A percentile compares a stretch with the other conserved stretches of the same genome.
phyloP scores from a whole-genome alignment of 1,140 invertebrate genomes.

The Bombus polaris region DNA sequence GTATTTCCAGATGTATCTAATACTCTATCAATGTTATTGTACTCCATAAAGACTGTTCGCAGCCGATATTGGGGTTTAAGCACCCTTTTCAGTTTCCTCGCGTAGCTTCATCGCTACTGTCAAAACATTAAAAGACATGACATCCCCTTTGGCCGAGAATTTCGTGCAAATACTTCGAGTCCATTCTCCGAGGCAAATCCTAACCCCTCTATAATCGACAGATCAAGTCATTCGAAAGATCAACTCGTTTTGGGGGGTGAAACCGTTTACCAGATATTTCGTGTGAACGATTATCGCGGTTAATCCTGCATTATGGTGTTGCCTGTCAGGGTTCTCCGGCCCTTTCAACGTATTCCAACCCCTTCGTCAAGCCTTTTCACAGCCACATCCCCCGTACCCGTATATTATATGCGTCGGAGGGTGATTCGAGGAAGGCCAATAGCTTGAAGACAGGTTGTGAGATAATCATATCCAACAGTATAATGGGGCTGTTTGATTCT shows the following conservation, averaged over 20 bases:
- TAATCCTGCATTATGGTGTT: conserved; percentile 62
- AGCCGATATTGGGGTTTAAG: not conserved
- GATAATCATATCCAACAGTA: not conserved
- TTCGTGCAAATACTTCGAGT: conserved; percentile 18
- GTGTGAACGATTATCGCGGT: conserved; percentile 62
- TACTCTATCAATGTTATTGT: not conserved
- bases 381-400: not conserved
- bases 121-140: not conserved
- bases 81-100: not conserved
- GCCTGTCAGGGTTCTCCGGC: conserved; percentile 45
- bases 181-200: conserved; percentile 20
- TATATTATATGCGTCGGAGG: not conserved
- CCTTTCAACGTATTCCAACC: conserved; percentile 50
- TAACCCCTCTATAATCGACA: conserved; percentile 33
- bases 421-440: not conserved
- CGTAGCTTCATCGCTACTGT: not conserved
- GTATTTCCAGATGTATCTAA: not conserved
- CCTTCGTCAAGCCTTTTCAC: conserved; percentile 54
- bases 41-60: not conserved
- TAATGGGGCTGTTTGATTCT: too few relatives aligned
- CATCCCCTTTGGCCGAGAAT: not conserved
- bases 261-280: conserved; percentile 56
- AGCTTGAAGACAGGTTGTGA: not conserved
- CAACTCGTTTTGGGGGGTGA: conserved; percentile 39
- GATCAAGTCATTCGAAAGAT: conserved; percentile 48